Conservation (phyloP, 1,140 invertebrate genomes). For the Drosophila pachea region DNA sequence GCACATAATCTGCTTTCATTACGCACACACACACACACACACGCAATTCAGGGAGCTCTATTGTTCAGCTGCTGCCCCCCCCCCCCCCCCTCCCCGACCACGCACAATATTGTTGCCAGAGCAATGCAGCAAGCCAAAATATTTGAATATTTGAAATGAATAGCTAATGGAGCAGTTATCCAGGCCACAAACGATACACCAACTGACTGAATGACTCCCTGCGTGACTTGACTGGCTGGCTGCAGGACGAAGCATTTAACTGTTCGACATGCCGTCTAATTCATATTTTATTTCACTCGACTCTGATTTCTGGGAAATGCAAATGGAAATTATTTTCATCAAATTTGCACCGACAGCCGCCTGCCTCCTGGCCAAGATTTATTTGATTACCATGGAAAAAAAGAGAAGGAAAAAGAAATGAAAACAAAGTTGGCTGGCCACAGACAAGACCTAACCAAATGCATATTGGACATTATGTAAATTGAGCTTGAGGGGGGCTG, state of each 20-base stretch:
- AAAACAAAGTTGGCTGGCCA: background rate
- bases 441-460: background rate
- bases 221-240: too few relatives aligned
- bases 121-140: background rate
- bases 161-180: background rate
- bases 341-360: background rate
- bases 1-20: constrained; percentile 1
- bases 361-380: background rate
- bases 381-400: constrained; percentile 1
- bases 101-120: background rate
- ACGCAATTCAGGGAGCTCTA: background rate
- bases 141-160: constrained; percentile 1
- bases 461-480: constrained; percentile 6
- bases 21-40: background rate
- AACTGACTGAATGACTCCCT: background rate
- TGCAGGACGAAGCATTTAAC: background rate
- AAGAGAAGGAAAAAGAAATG: background rate
- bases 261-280: background rate
- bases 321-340: background rate
- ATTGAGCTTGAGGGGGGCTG: background rate
- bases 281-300: too few relatives aligned
- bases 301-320: too few relatives aligned
- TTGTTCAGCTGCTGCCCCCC: background rate
- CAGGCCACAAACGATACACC: background rate
- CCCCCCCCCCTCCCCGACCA: background rate